Percentiles rank a stretch among this genome's conserved stretches.
phyloP scores from a whole-genome alignment of 2,797 vertebrate species.

The Tiaroga cobitis region DNA sequence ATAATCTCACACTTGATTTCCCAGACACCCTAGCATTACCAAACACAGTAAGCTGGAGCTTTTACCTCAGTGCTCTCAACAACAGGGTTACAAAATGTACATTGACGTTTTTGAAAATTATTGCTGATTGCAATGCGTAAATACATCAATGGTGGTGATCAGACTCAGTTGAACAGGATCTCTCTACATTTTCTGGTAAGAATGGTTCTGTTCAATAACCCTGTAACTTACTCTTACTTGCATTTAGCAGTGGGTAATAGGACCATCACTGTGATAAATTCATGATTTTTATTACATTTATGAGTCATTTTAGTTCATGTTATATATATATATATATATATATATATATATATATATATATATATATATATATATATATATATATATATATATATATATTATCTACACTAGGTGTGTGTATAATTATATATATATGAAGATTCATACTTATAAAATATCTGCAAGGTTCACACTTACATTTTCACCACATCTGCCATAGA shows the following conservation, averaged over 20 bases:
- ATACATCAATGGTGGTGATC: background rate
- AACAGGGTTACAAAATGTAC: background rate
- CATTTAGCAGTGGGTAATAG: background rate
- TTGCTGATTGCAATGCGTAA: background rate
- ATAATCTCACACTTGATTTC: slow-evolving; percentile 43
- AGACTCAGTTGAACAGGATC: background rate
- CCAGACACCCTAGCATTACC: slow-evolving; percentile 33
- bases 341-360: too few relatives aligned
- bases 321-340: too few relatives aligned
- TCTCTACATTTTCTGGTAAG: background rate
- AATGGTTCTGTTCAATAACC: background rate
- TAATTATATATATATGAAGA: background rate
- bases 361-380: too few relatives aligned
- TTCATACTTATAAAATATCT: background rate
- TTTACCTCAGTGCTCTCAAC: slow-evolving; percentile 25
- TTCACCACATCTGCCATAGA: background rate
- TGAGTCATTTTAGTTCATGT: background rate
- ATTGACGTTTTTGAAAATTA: slow-evolving; percentile 15
- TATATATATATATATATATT: too few relatives aligned
- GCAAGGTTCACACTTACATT: background rate
- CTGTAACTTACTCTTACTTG: background rate
- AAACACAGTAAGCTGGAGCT: slow-evolving; percentile 37
- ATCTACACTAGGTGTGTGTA: background rate
- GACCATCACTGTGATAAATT: background rate
- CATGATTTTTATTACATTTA: background rate